These are phyloP conservation scores for Ceyx cyanopectus DNA, from an alignment of 2,113 vertebrate genomes.

Conservation along the genomic window DNA sequence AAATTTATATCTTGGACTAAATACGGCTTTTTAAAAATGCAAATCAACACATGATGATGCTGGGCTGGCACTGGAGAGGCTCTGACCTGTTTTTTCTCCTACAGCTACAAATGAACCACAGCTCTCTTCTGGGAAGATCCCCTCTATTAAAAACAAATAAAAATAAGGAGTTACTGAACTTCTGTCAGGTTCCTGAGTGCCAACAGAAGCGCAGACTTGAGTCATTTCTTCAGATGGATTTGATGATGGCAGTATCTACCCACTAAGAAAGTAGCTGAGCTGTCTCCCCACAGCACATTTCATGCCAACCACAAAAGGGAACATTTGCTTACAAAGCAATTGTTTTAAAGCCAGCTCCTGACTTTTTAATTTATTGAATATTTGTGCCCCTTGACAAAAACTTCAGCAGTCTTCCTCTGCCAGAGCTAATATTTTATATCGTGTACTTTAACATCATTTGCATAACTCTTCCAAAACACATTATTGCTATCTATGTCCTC, in stretches of 20 bases:
- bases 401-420: conserved; percentile 8
- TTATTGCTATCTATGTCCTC: rapidly evolving
- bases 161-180: background rate
- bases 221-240: background rate
- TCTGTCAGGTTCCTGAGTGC: background rate
- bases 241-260: background rate
- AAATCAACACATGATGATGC: background rate
- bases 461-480: conserved; percentile 4
- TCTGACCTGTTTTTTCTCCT: background rate
- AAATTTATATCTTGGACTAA: background rate
- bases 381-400: conserved; percentile 3
- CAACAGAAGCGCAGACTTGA: background rate
- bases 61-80: background rate
- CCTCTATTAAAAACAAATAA: background rate
- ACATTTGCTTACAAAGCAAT: conserved; percentile 46
- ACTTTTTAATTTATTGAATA: conserved; percentile 23
- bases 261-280: background rate
- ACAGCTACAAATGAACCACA: background rate
- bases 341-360: conserved; percentile 10
- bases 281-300: background rate
- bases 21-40: background rate
- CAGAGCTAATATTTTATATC: conserved; percentile 55
- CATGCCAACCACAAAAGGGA: background rate
- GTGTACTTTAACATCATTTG: conserved; percentile 25
- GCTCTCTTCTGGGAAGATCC: background rate